phyloP scores from a whole-genome alignment of 2,888 invertebrate genomes.

The Palloptera scutellata region DNA sequence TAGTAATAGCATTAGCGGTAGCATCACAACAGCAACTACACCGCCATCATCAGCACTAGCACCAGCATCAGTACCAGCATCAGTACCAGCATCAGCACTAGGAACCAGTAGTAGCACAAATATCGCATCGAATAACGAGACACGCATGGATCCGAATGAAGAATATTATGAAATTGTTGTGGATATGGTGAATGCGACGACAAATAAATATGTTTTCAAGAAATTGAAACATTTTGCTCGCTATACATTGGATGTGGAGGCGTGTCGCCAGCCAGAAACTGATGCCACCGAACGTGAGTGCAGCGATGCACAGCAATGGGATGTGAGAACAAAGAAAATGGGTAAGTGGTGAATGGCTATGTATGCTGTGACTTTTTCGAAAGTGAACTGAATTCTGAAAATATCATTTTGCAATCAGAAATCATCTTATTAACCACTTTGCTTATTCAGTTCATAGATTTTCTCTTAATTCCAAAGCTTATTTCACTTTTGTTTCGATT shows the following conservation, averaged over 20 bases:
- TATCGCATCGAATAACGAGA: constrained; percentile 52
- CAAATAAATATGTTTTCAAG: constrained; percentile 67
- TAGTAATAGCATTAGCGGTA: constrained; percentile 24
- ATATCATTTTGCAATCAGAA: too few species aligned
- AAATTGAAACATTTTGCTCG: constrained; percentile 79
- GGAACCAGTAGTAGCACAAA: constrained; percentile 17
- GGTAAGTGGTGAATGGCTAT: constrained; percentile 50
- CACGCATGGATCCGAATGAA: constrained; percentile 45
- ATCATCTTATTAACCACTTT: too few species aligned
- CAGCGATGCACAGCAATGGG: constrained; percentile 65
- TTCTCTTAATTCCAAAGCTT: not conserved
- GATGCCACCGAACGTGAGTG: constrained; percentile 62
- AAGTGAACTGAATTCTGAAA: too few species aligned
- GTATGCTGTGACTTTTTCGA: too few species aligned
- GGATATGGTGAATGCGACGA: constrained; percentile 49
- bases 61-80: too few species aligned
- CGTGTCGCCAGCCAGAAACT: constrained; percentile 72
- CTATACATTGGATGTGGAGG: constrained; percentile 79
- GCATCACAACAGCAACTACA: constrained; percentile 12
- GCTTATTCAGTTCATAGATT: not conserved
- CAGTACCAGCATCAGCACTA: too few species aligned
- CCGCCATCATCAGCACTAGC: too few species aligned
- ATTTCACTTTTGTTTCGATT: not conserved
- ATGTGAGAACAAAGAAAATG: constrained; percentile 65
- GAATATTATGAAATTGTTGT: constrained; percentile 45